These are phyloP conservation scores for Formica exsecta DNA, from an alignment of 1,140 invertebrate species.

Conservation along the genomic window DNA sequence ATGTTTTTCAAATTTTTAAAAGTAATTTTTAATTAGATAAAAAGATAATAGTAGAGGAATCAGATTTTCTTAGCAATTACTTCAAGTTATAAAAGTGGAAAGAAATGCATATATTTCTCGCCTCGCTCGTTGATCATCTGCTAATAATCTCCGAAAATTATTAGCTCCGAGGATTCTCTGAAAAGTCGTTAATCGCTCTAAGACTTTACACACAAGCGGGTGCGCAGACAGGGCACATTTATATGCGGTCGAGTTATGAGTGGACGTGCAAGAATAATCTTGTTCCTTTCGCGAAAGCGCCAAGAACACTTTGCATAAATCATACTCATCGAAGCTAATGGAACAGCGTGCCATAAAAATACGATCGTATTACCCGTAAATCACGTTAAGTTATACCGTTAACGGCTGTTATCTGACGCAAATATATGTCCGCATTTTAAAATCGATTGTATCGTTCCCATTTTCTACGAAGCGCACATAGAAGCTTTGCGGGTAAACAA, in stretches of 20 bases:
- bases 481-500: constrained; percentile 5
- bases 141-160: constrained; percentile 38
- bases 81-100: neutral
- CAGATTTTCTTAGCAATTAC: neutral
- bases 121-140: neutral
- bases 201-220: constrained; percentile 31
- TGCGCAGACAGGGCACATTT: constrained; percentile 55
- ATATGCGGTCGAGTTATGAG: constrained; percentile 24
- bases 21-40: no score
- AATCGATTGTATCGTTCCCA: constrained; percentile 44
- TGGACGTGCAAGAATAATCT: constrained; percentile 43
- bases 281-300: constrained; percentile 2
- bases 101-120: neutral
- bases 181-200: constrained; percentile 9
- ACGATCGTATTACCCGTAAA: constrained; percentile 50
- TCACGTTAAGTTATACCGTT: constrained; percentile 55
- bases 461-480: constrained; percentile 2
- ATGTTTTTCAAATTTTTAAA: neutral
- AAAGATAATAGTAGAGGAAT: neutral
- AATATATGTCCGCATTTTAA: constrained; percentile 51
- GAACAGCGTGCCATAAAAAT: constrained; percentile 58
- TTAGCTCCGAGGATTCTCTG: neutral
- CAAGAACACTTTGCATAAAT: constrained; percentile 64
- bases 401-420: constrained; percentile 54
- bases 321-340: constrained; percentile 60